phyloP scores from a whole-genome alignment of 2,888 invertebrate genomes.

The Agriotes lineatus region DNA sequence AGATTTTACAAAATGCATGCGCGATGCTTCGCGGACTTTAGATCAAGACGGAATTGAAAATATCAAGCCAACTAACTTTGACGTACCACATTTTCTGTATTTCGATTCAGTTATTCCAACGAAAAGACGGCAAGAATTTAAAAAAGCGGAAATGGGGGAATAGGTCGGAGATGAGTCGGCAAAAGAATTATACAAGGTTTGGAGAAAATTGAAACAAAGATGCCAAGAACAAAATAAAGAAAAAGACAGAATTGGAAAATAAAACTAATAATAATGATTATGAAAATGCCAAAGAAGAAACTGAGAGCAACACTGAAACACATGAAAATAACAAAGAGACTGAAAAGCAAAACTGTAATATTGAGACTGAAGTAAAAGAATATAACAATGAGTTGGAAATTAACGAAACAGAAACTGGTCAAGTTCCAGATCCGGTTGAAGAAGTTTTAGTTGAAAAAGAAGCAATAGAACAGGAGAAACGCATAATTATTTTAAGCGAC shows the following conservation, averaged over 20 bases:
- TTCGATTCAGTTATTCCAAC: slow-evolving; percentile 38
- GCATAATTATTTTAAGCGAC: no score
- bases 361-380: slow-evolving; percentile 5
- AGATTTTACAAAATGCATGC: slow-evolving; percentile 42
- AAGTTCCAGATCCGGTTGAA: no score
- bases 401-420: not conserved
- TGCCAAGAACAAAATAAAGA: not conserved
- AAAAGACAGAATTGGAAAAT: not conserved
- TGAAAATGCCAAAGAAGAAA: slow-evolving; percentile 14
- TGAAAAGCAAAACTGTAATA: not conserved
- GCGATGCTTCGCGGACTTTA: slow-evolving; percentile 24
- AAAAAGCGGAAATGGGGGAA: slow-evolving; percentile 17
- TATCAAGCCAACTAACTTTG: slow-evolving; percentile 40
- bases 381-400: not conserved
- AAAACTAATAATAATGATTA: slow-evolving; percentile 4
- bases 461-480: no score
- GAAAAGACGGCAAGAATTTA: slow-evolving; percentile 9
- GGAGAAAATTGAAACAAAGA: slow-evolving; percentile 15
- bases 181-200: slow-evolving; percentile 19
- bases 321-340: slow-evolving; percentile 3
- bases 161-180: slow-evolving; percentile 7
- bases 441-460: no score
- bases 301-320: not conserved
- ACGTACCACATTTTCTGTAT: slow-evolving; percentile 45
- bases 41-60: slow-evolving; percentile 27